Evolutionary conservation across 2,113 vertebrate genomes (phyloP).

Genomic region (Pterocles burchelli): DNA sequence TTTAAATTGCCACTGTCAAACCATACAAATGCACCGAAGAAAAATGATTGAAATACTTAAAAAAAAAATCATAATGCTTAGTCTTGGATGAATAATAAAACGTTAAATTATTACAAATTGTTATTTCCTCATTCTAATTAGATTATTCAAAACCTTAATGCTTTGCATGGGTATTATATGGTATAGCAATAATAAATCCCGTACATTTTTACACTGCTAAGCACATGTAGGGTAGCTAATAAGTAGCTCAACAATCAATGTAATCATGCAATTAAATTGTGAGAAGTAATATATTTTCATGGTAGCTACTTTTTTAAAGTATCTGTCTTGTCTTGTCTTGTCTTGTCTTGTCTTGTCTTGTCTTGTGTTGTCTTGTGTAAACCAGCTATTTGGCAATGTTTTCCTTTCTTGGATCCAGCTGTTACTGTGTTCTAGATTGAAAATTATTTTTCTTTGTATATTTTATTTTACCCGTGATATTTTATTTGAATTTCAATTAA

Average conservation of each 20-base stretch:
- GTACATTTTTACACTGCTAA: background rate
- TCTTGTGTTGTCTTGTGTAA: background rate
- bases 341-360: background rate
- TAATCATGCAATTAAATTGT: constrained; percentile 44
- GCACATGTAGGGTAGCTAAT: background rate
- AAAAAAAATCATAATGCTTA: constrained; percentile 8
- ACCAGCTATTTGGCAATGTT: background rate
- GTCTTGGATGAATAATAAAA: constrained; percentile 47
- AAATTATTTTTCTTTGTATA: background rate
- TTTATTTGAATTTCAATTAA: constrained; percentile 59
- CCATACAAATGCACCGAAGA: constrained; percentile 11
- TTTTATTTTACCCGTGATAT: constrained; percentile 36
- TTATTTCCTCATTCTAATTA: constrained; percentile 35
- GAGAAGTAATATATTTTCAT: constrained; percentile 58
- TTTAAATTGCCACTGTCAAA: constrained; percentile 26
- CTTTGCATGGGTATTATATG: background rate
- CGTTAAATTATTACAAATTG: constrained; percentile 15
- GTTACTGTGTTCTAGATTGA: background rate
- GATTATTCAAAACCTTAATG: constrained; percentile 40
- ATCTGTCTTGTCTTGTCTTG: background rate
- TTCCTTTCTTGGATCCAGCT: background rate
- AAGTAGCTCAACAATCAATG: constrained; percentile 29
- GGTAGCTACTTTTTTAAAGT: constrained; percentile 13
- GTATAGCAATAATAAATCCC: background rate
- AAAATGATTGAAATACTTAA: background rate